Base-by-base conservation (phyloP, 1,140 invertebrate species). In the Parasteatoda tepidariorum region DNA sequence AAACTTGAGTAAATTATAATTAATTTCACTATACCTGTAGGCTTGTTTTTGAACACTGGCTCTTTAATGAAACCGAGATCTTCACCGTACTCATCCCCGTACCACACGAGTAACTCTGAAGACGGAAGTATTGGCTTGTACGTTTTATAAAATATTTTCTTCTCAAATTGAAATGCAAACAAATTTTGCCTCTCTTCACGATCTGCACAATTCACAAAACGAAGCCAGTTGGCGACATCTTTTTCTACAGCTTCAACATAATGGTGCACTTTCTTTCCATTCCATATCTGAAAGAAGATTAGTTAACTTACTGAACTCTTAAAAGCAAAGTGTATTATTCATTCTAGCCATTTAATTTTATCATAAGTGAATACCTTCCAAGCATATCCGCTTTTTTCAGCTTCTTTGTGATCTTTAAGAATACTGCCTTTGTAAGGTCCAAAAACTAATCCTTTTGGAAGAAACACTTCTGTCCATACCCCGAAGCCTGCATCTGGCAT, bases 141-240 rank as follows among this genome's bases (percentile, higher is more conserved):
- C 0, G 91, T 91, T 81, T 90, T 89, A 87, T 92, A 93, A 74
- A 91, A 93, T 5, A 93, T 88, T 48, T 90, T 78, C 18, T 91
- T 91, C 61, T 88, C 87, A 86, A 91, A 90, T 86, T 92, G 92
- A 85, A 90, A 92, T 0, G 92, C 91, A 4, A 90, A 86, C 1
- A 92, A 86, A 87, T 92, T 92, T 84, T 92, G 91, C 84, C 92
- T 91, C 61, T 83, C 75, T 79, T 88, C 88, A 83, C 89, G 86
- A 34, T 90, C 86, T 2, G 92, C 89, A 87, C 91, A 92, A 86
- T 92, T 92, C 0, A 92, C 90, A 84, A 90, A 92, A 4, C 91
- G 89, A 90, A 92, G 90, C 92, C 92, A 92, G 86, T 92, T 92
- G 15, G 88, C 68, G 7, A 11, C 22, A 9, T 22, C 15, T n/a